Evolutionary conservation across 2,888 invertebrate genomes (phyloP).

Genomic region (Diarsia rubi): DNA sequence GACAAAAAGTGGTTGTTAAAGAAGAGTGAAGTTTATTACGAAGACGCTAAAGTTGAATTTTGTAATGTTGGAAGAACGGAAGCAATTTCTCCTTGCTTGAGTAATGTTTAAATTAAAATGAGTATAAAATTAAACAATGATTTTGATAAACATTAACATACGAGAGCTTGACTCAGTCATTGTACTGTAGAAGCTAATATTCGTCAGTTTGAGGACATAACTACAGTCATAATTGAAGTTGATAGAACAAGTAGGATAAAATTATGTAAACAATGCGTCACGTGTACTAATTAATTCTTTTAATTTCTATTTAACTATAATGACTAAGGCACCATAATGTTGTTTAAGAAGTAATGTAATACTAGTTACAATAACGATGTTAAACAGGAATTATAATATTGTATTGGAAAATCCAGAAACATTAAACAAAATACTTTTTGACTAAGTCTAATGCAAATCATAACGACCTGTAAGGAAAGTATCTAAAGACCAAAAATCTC

Average conservation of each 20-base stretch:
- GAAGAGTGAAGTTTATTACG: background rate
- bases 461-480: background rate
- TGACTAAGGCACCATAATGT: conserved; percentile 42
- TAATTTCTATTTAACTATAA: conserved; percentile 48
- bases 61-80: background rate
- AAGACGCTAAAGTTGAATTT: conserved; percentile 15
- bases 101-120: conserved; percentile 41
- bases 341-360: conserved; percentile 27
- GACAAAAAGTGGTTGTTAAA: background rate
- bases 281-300: conserved; percentile 46
- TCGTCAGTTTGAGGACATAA: conserved; percentile 23
- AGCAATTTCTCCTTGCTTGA: conserved; percentile 14
- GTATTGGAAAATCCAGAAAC: background rate
- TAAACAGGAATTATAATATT: background rate
- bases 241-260: conserved; percentile 36
- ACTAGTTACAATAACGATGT: conserved; percentile 44
- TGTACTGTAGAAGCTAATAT: conserved; percentile 19
- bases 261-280: conserved; percentile 63
- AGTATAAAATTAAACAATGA: conserved; percentile 23
- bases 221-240: conserved; percentile 23
- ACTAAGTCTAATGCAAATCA: too few species aligned
- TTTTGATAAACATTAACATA: conserved; percentile 34
- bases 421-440: background rate
- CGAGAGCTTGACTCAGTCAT: conserved; percentile 39
- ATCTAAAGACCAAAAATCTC: background rate